Evolutionary conservation across 2,797 vertebrate genomes (phyloP), one percentile per base, ranked within the genome.

Genomic region (Protonibea diacanthus): DNA sequence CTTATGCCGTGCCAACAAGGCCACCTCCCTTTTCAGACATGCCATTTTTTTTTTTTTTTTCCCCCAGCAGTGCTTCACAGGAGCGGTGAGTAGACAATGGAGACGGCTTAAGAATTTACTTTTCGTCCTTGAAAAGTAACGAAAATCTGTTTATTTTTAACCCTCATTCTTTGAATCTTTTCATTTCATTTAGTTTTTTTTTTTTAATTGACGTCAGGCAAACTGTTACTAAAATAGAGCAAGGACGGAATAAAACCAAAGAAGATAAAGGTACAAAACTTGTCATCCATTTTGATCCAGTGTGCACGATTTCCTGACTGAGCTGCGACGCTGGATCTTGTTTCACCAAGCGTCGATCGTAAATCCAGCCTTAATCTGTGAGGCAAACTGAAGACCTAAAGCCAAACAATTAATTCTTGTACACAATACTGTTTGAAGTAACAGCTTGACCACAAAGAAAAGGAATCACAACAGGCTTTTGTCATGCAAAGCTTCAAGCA

Each of bases 1-100:
- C 60, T 82, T 74, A 40, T 78, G 71, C 61, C 61, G 59, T 45
- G 51, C 69, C 49, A 62, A 67, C 90, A 93, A 93, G 90, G 92
- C 83, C 86, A 45, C 52, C 64, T 84, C 49, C 33, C 62, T 84
- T 90, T 89, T 89, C 82, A 89, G 15, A 68, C 47, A n/a, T 20
- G 47, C 40, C 60, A 45, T 53, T 29, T 53, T 73, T 82, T 72
- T 70, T 27, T 27, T 27, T 27, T 27, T 27, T 27, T 27, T 27
- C 3, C 25, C 58, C 44, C 20, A 10, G 47, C 60, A 75, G 56
- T 75, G 67, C 71, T 83, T 84, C 59, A 76, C 45, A 78, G 68
- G 68, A 66, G 49, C 1, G 0, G 10, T 29, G 12, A 0, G 8
- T 11, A 71, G 74, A 91, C 81, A 86, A 80, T 49, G n/a, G 23